A percentile compares a stretch with the other conserved stretches of the same genome.
Evolutionary conservation across 2,113 vertebrate species (phyloP).

Genomic region (Ictidomys tridecemlineatus): DNA sequence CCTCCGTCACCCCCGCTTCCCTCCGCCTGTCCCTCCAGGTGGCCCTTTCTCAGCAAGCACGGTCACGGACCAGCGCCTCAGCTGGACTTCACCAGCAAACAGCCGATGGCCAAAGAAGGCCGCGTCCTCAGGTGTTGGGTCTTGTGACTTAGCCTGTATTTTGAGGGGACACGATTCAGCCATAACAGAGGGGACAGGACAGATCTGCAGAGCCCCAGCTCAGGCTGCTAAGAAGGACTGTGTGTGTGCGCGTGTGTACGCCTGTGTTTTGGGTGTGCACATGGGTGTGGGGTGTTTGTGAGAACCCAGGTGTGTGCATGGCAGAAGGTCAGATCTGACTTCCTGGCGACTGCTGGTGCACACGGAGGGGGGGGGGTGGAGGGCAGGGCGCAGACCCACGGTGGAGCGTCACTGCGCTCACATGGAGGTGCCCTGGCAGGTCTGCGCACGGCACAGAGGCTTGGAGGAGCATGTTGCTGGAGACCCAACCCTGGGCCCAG

Average conservation of each 20-base stretch:
- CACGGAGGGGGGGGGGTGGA: too few relatives aligned
- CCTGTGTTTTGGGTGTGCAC: background rate
- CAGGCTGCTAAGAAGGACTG: too few relatives aligned
- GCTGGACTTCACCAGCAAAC: background rate
- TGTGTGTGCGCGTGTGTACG: background rate
- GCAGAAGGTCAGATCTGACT: background rate
- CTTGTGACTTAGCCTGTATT: too few relatives aligned
- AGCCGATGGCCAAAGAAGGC: background rate
- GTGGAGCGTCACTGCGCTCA: too few relatives aligned
- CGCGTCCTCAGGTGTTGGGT: too few relatives aligned
- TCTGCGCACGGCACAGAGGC: too few relatives aligned
- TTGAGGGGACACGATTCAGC: background rate
- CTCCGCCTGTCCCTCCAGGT: rapidly evolving
- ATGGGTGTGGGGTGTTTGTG: background rate
- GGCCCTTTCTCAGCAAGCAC: background rate
- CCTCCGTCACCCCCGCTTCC: rapidly evolving
- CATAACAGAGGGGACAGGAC: background rate
- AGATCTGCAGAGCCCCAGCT: rapidly evolving
- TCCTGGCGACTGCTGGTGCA: background rate
- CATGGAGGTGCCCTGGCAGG: rapidly evolving
- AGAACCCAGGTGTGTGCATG: too few relatives aligned
- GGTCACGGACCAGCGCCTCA: rapidly evolving
- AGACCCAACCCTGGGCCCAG: background rate
- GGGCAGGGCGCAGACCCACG: too few relatives aligned
- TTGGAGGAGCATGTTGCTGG: too few relatives aligned